Base-by-base conservation (phyloP, 2,797 vertebrate genomes). In the Sphenopsis melanotis region DNA sequence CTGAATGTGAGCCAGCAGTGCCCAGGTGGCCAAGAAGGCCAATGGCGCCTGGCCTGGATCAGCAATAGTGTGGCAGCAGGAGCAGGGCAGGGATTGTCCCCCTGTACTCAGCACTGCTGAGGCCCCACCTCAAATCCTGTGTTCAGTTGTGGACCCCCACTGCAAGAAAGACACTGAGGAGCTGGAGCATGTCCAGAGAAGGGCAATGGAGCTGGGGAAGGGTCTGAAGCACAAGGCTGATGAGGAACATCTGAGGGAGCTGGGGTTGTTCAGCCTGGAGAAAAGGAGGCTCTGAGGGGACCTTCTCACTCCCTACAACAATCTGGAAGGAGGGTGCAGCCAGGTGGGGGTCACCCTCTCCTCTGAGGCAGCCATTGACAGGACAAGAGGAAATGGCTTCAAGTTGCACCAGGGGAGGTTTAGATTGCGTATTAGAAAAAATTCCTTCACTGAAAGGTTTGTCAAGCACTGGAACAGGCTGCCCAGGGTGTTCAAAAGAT, bases 21-120 rank as follows among this genome's bases (percentile, higher is more conserved):
- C 34, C 34, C 82, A 71, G 39, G 21, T 32, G n/a, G 1, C 52
- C 59, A 36, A 32, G 47, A 50, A 66, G 21, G 16, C 26, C 47
- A 34, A 1, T 0, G 6, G 20, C 13, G 52, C 60, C 42, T 63
- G 53, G 34, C 39, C 3, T 34, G 18, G 0, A 1, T 11, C 42
- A 82, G 42, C 4, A 72, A 27, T 2, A 1, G 18, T 18, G 13
- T 39, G 39, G 5, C 71, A 87, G 13, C 83, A 83, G 60, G 27
- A n/a, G 0, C 10, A 75, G 56, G 56, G 5, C 53, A 79, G 46
- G 0, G 50, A 65, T 9, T 12, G 15, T 18, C 1, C 6, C 24
- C 2, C 29, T 79, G 56, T 10, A 29, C 19, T 59, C 6, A 3
- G 20, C 32, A 61, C 37, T 1, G 1, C 0, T 19, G 68, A 68